Percentiles rank a stretch among this genome's conserved stretches.
Evolutionary conservation across 2,888 invertebrate genomes (phyloP).

Genomic region (Ryuthela nishihirai): DNA sequence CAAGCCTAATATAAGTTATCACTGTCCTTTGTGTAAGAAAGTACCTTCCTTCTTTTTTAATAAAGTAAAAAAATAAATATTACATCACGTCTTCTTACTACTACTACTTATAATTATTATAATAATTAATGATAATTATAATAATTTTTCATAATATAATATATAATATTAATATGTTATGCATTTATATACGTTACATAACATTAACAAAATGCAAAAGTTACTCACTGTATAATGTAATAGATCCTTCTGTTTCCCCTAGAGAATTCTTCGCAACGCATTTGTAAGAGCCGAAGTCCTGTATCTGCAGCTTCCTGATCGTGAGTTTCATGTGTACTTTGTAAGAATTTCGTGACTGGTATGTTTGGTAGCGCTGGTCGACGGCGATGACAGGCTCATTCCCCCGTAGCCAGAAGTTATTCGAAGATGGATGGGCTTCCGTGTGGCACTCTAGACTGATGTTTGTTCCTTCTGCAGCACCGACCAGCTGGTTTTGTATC

Average conservation of each 20-base stretch:
- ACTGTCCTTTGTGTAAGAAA: too few species aligned
- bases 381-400: constrained; percentile 35
- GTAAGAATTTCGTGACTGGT: constrained; percentile 54
- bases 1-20: too few species aligned
- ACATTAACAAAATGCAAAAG: too few species aligned
- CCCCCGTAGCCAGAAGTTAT: constrained; percentile 70
- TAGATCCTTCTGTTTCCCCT: constrained; percentile 45
- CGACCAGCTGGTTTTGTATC: constrained; percentile 77
- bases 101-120: too few species aligned
- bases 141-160: too few species aligned
- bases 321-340: constrained; percentile 83
- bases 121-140: too few species aligned
- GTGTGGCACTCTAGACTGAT: constrained; percentile 75
- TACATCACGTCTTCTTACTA: too few species aligned
- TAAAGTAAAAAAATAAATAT: too few species aligned
- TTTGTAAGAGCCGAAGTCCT: constrained; percentile 63
- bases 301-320: constrained; percentile 69
- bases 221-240: constrained; percentile 43
- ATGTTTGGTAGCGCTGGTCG: constrained; percentile 61
- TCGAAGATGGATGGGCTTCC: constrained; percentile 81
- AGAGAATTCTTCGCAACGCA: constrained; percentile 46
- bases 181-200: too few species aligned
- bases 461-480: constrained; percentile 68
- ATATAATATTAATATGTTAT: too few species aligned
- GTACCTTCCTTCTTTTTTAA: too few species aligned